Evolutionary conservation across 2,797 vertebrate species (phyloP).

Genomic region (Catharus ustulatus): DNA sequence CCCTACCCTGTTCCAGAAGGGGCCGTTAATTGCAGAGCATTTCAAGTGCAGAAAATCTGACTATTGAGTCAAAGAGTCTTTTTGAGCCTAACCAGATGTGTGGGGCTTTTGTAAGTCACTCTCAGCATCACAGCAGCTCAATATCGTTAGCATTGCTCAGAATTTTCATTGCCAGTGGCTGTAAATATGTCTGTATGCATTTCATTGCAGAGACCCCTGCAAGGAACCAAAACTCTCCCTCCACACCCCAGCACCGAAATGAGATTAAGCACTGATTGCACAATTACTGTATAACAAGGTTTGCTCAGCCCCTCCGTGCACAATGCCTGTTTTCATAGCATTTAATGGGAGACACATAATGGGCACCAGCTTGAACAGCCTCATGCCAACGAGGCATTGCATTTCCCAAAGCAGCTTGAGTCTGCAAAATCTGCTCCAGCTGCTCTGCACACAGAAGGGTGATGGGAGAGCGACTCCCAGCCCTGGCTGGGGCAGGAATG

Average conservation of each 20-base stretch:
- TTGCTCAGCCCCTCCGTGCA: conserved; percentile 65
- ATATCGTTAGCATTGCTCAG: neutral
- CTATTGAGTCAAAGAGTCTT: conserved; percentile 9
- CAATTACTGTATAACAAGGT: conserved; percentile 74
- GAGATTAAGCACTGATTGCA: conserved; percentile 69
- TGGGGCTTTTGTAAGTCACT: neutral
- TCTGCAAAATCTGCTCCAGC: conserved; percentile 70
- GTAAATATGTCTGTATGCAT: conserved; percentile 3
- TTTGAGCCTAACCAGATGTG: conserved; percentile 36
- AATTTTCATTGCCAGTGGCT: conserved; percentile 5
- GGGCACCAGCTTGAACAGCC: conserved; percentile 74
- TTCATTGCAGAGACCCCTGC: conserved; percentile 8
- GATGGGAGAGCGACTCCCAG: conserved; percentile 10
- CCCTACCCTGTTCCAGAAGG: neutral
- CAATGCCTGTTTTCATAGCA: conserved; percentile 69
- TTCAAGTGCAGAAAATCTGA: conserved; percentile 26
- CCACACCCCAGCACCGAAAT: conserved; percentile 45
- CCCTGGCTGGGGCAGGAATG: neutral
- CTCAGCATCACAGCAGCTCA: neutral
- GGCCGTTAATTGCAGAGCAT: neutral
- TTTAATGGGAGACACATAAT: conserved; percentile 71
- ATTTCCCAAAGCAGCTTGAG: conserved; percentile 59
- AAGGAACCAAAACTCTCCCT: conserved; percentile 14
- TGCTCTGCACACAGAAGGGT: conserved; percentile 42
- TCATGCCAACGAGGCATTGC: conserved; percentile 49